A percentile compares a stretch with the other conserved stretches of the same genome.
Conservation (phyloP, 2,113 vertebrate genomes). For the Empidonax traillii region DNA sequence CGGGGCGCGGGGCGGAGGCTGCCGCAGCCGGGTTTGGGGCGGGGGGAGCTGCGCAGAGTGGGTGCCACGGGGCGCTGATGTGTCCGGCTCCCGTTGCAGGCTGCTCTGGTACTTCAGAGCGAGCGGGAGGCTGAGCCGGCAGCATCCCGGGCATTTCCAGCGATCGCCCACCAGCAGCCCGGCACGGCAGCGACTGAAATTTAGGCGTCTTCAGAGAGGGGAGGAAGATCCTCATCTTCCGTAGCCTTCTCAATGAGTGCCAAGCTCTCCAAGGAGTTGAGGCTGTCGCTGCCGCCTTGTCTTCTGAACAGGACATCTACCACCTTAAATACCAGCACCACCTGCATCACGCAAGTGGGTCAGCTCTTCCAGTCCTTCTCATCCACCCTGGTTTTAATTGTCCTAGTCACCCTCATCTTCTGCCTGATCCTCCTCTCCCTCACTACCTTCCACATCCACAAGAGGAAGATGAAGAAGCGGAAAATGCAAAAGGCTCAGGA, state of each 20-base stretch:
- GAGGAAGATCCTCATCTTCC: conserved; percentile 64
- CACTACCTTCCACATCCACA: conserved; percentile 94
- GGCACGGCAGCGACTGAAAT: background rate
- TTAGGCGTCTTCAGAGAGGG: conserved; percentile 29
- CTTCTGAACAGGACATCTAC: conserved; percentile 81
- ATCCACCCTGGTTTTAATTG: conserved; percentile 91
- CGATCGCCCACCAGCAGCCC: background rate
- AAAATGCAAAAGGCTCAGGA: conserved; percentile 96
- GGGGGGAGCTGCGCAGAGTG: background rate
- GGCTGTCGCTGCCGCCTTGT: conserved; percentile 83
- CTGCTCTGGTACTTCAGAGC: conserved; percentile 12
- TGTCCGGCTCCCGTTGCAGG: conserved; percentile 68
- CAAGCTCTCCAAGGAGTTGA: conserved; percentile 82
- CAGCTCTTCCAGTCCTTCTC: conserved; percentile 90
- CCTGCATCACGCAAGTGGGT: conserved; percentile 89
- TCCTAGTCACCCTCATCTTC: conserved; percentile 89
- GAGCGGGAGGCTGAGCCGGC: conserved; percentile 27
- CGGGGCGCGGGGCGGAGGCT: background rate
- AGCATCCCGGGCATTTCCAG: background rate
- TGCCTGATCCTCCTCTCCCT: conserved; percentile 92
- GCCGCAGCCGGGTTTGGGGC: background rate
- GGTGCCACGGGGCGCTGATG: conserved; percentile 39
- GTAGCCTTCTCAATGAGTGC: conserved; percentile 84
- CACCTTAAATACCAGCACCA: conserved; percentile 73
- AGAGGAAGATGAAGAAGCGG: conserved; percentile 93